Evolutionary conservation across 2,888 invertebrate species (phyloP).

Genomic region (Pammene fasciana): DNA sequence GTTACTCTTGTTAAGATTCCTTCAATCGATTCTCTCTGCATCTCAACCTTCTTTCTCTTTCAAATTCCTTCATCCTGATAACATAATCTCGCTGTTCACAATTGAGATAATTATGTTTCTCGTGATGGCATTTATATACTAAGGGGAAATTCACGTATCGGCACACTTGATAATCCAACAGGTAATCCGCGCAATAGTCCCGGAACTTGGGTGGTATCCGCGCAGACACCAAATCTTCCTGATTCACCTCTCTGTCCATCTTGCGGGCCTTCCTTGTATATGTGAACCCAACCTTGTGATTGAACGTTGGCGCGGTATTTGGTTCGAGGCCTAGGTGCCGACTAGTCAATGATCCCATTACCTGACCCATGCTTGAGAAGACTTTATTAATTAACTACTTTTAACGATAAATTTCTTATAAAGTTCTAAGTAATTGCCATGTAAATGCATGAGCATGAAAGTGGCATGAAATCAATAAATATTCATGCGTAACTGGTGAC

Average conservation of each 20-base stretch:
- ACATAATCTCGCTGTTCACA: slow-evolving; percentile 93
- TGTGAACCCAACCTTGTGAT: slow-evolving; percentile 87
- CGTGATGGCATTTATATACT: slow-evolving; percentile 86
- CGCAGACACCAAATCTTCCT: slow-evolving; percentile 89
- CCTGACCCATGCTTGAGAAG: slow-evolving; percentile 59
- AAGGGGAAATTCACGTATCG: slow-evolving; percentile 87
- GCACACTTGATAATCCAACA: slow-evolving; percentile 87
- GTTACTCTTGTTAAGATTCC: slow-evolving; percentile 27
- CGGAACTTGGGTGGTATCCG: slow-evolving; percentile 86
- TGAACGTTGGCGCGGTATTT: slow-evolving; percentile 84
- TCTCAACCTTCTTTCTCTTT: slow-evolving; percentile 67
- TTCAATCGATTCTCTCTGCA: slow-evolving; percentile 62
- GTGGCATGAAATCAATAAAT: neutral
- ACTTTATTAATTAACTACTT: neutral
- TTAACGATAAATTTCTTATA: neutral
- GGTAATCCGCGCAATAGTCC: slow-evolving; percentile 92
- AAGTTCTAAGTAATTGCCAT: neutral
- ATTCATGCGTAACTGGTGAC: too few relatives aligned
- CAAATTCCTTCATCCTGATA: slow-evolving; percentile 72
- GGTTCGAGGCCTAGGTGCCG: slow-evolving; percentile 60
- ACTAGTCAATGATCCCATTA: slow-evolving; percentile 57
- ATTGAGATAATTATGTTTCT: slow-evolving; percentile 87
- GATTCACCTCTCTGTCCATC: slow-evolving; percentile 84
- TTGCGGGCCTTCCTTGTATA: slow-evolving; percentile 87
- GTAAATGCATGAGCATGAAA: neutral